phyloP scores from a whole-genome alignment of 2,113 vertebrate species.

The Tetrao urogallus region DNA sequence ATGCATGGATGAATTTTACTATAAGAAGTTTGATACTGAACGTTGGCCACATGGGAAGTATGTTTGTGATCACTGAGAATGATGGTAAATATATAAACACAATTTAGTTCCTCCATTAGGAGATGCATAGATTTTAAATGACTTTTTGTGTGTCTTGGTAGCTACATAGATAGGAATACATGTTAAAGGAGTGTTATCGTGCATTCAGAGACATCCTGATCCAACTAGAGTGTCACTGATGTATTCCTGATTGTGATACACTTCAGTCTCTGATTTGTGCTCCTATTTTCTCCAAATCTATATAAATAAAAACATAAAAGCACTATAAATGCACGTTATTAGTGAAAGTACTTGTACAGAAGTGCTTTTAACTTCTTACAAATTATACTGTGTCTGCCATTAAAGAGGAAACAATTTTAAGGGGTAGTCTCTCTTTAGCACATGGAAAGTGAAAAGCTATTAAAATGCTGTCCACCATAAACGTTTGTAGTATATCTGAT shows the following conservation, averaged over 20 bases:
- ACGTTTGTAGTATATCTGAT: not conserved
- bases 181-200: not conserved
- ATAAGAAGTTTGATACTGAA: not conserved
- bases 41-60: not conserved
- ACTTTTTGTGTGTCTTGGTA: not conserved
- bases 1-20: not conserved
- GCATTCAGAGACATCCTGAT: slow-evolving; percentile 11
- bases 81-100: not conserved
- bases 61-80: not conserved
- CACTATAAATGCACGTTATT: not conserved
- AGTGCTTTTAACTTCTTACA: not conserved
- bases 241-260: not conserved
- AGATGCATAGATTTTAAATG: not conserved
- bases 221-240: slow-evolving; percentile 4
- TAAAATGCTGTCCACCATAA: not conserved
- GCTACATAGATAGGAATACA: not conserved
- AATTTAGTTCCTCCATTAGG: not conserved
- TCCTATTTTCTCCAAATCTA: not conserved
- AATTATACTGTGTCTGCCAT: not conserved
- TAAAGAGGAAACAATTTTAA: not conserved
- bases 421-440: not conserved
- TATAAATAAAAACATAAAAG: not conserved
- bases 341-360: not conserved
- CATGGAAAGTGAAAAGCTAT: not conserved
- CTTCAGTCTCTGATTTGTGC: not conserved